Evolutionary conservation across 2,797 vertebrate species (phyloP).

Genomic region (Myotis vivesi): DNA sequence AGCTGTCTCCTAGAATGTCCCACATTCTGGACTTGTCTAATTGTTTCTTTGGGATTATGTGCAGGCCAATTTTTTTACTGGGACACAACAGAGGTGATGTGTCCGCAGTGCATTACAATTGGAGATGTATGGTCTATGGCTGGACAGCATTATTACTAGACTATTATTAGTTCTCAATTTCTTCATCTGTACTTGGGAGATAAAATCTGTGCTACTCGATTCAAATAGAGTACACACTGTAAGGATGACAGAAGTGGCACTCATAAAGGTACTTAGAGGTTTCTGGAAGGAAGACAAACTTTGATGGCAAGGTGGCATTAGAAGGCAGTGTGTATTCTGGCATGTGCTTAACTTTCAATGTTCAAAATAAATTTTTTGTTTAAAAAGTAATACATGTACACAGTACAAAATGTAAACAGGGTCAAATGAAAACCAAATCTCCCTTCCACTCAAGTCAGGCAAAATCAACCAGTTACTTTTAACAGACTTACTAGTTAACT

Average conservation of each 20-base stretch:
- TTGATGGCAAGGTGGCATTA: background rate
- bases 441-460: background rate
- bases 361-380: background rate
- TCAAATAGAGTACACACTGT: background rate
- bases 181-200: background rate
- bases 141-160: background rate
- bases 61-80: background rate
- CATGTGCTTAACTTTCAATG: background rate
- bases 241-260: background rate
- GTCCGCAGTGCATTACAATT: background rate
- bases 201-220: background rate
- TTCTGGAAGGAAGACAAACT: background rate
- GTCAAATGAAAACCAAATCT: background rate
- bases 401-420: background rate
- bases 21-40: background rate
- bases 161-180: background rate
- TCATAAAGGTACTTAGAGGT: background rate
- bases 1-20: background rate
- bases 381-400: background rate
- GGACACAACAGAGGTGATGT: background rate
- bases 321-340: background rate
- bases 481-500: slow-evolving; percentile 19
- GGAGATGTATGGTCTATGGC: background rate
- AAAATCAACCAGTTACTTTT: slow-evolving; percentile 42
- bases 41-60: background rate